These are phyloP conservation scores for Drosophila paranaensis DNA, from an alignment of 2,888 invertebrate genomes.

Conservation along the genomic window DNA sequence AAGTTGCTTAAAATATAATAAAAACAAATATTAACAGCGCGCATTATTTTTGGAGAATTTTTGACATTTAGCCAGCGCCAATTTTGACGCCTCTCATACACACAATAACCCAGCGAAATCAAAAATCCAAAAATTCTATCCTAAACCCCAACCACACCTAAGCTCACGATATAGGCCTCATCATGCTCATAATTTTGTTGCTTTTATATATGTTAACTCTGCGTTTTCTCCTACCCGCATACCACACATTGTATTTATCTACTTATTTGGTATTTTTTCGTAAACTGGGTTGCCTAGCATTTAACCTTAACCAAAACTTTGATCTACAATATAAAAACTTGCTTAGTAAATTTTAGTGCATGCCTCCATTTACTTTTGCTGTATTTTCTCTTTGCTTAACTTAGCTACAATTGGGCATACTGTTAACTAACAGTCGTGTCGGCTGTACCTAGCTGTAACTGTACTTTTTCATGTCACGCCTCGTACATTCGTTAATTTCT, in stretches of 20 bases:
- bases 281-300: slow-evolving; percentile 18
- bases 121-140: slow-evolving; percentile 42
- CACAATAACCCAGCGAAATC: slow-evolving; percentile 67
- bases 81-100: slow-evolving; percentile 62
- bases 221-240: slow-evolving; percentile 40
- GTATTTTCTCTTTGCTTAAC: slow-evolving; percentile 22
- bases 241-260: slow-evolving; percentile 32
- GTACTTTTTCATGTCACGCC: slow-evolving; percentile 42
- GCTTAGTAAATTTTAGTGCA: slow-evolving; percentile 36
- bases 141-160: slow-evolving; percentile 25
- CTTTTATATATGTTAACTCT: slow-evolving; percentile 62
- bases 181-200: slow-evolving; percentile 67
- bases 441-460: slow-evolving; percentile 15
- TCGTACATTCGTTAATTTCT: slow-evolving; percentile 38
- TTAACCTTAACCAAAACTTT: slow-evolving; percentile 19
- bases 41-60: slow-evolving; percentile 49
- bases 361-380: slow-evolving; percentile 26
- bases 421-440: slow-evolving; percentile 34
- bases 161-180: slow-evolving; percentile 33
- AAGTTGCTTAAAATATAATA: slow-evolving; percentile 53
- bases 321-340: slow-evolving; percentile 16
- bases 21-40: slow-evolving; percentile 51
- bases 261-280: slow-evolving; percentile 14
- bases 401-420: slow-evolving; percentile 24
- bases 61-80: slow-evolving; percentile 54